Evolutionary conservation across 1,140 invertebrate genomes (phyloP).

Genomic region (Pseudomyrmex gracilis): DNA sequence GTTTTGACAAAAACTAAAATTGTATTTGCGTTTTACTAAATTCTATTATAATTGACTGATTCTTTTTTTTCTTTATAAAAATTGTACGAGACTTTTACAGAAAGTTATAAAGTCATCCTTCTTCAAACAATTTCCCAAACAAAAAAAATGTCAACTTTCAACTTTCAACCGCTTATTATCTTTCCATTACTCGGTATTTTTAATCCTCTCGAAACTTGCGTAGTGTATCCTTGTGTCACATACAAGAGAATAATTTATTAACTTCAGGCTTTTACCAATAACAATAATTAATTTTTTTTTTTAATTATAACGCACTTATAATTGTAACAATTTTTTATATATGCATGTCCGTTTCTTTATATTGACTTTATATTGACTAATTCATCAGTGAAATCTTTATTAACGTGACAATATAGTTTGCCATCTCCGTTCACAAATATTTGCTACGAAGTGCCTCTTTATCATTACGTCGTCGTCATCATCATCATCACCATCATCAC

Average conservation of each 20-base stretch:
- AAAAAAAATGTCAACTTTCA: neutral
- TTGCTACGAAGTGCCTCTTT: neutral
- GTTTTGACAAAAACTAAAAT: neutral
- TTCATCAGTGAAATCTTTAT: too few species aligned
- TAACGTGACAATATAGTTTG: too few species aligned
- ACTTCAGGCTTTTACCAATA: neutral
- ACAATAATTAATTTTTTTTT: too few species aligned
- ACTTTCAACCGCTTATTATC: neutral
- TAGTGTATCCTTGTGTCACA: neutral
- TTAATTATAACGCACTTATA: too few species aligned
- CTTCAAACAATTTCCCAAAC: neutral
- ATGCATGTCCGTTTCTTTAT: neutral
- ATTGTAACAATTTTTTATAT: neutral
- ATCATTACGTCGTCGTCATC: neutral
- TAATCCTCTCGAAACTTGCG: neutral
- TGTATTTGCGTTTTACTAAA: neutral
- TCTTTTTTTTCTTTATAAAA: neutral
- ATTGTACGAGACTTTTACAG: neutral
- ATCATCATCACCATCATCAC: neutral
- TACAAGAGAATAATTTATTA: neutral
- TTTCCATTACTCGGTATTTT: neutral
- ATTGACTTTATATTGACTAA: too few species aligned
- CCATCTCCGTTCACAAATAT: neutral
- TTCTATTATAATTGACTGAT: neutral
- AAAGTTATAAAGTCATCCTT: constrained; percentile 2